phyloP scores from a whole-genome alignment of 2,888 invertebrate species.

The Pseudanteris insignis region DNA sequence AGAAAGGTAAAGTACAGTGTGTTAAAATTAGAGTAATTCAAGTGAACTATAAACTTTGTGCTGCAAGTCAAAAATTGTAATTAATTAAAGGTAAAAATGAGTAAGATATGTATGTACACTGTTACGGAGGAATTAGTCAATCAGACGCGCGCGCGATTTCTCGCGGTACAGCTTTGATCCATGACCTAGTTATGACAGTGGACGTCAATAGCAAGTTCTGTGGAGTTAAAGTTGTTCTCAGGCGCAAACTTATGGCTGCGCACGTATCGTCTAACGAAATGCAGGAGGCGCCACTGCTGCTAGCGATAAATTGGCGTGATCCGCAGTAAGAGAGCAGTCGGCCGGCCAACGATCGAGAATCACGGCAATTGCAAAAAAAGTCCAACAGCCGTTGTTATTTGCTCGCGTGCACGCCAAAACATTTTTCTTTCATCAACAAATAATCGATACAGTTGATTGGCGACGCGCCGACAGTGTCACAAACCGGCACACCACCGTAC shows the following conservation, averaged over 20 bases:
- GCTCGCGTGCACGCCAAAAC: no score
- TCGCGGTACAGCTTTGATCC: constrained; percentile 26
- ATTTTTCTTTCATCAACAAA: constrained; percentile 34
- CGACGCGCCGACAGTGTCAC: constrained; percentile 28
- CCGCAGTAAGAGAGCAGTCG: neutral
- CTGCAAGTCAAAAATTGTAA: no score
- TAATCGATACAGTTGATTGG: constrained; percentile 39
- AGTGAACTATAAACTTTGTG: no score
- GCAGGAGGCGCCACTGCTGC: constrained; percentile 7
- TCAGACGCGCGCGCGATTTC: constrained; percentile 11
- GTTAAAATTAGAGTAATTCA: no score
- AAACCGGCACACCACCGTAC: no score
- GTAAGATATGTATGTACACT: no score
- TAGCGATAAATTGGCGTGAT: constrained; percentile 17
- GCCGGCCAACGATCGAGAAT: no score
- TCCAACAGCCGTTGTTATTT: no score
- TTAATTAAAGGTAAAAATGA: no score
- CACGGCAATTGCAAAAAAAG: no score
- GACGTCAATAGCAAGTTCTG: constrained; percentile 29
- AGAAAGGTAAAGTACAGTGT: no score
- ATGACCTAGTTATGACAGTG: constrained; percentile 35
- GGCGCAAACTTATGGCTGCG: constrained; percentile 10
- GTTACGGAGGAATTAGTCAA: neutral
- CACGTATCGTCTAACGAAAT: neutral
- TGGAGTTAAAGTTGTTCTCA: constrained; percentile 8